Evolutionary conservation across 2,113 vertebrate species (phyloP).

Genomic region (Pterocles gutturalis): DNA sequence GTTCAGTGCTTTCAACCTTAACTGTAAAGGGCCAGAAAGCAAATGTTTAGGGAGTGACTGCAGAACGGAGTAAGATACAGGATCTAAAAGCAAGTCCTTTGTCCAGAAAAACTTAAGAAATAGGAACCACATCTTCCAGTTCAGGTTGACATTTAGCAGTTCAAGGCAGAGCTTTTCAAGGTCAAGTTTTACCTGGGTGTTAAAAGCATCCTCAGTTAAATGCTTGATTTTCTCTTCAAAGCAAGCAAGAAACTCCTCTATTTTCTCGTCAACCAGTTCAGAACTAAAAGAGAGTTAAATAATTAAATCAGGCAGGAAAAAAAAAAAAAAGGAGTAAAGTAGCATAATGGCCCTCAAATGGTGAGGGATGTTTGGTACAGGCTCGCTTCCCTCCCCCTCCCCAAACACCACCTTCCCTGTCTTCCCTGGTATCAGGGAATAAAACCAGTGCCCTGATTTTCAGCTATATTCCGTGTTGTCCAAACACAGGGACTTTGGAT

Average conservation of each 20-base stretch:
- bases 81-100: background rate
- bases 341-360: background rate
- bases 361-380: background rate
- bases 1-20: background rate
- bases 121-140: fast-evolving
- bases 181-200: slow-evolving; percentile 80
- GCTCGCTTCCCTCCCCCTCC: background rate
- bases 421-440: too few relatives aligned
- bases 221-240: slow-evolving; percentile 87
- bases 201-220: slow-evolving; percentile 90
- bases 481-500: too few relatives aligned
- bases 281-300: slow-evolving; percentile 80
- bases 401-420: too few relatives aligned
- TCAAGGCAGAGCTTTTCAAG: background rate
- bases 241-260: slow-evolving; percentile 91
- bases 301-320: background rate
- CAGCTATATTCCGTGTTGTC: too few relatives aligned
- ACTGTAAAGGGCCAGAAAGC: background rate
- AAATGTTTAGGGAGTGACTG: background rate
- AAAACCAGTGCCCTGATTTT: too few relatives aligned
- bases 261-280: slow-evolving; percentile 91
- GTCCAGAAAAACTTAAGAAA: background rate
- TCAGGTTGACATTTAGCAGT: background rate
- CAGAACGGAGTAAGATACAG: background rate
- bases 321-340: background rate